These are phyloP conservation scores for Nematolebias whitei DNA, from an alignment of 2,113 vertebrate species.

Conservation along the genomic window DNA sequence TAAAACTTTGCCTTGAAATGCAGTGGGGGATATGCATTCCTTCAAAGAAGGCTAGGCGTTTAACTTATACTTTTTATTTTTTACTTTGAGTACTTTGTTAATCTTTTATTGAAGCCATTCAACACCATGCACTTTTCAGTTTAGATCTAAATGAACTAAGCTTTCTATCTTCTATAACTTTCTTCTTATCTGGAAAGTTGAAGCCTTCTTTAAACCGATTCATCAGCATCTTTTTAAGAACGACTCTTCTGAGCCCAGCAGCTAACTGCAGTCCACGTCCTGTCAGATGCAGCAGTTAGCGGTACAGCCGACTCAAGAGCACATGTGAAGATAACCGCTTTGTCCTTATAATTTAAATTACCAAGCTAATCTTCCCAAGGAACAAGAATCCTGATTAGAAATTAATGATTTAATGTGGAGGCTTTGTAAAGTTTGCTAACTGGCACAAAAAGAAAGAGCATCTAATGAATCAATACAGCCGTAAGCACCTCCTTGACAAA, in stretches of 20 bases:
- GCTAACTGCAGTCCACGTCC: neutral
- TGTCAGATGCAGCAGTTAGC: neutral
- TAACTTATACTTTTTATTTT: too few relatives aligned
- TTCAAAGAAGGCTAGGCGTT: too few relatives aligned
- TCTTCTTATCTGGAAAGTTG: too few relatives aligned
- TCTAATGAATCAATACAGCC: constrained; percentile 19
- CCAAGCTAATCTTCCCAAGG: neutral
- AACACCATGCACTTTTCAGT: neutral
- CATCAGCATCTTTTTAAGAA: neutral
- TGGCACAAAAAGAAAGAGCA: constrained; percentile 7
- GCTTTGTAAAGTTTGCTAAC: neutral
- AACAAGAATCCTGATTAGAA: neutral
- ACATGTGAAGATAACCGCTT: neutral
- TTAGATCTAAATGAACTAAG: too few relatives aligned
- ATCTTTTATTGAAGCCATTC: neutral
- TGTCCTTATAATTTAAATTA: neutral
- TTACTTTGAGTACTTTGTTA: too few relatives aligned
- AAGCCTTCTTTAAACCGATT: too few relatives aligned
- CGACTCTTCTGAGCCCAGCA: neutral
- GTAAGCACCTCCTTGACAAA: neutral
- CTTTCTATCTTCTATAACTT: too few relatives aligned
- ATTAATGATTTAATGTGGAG: neutral
- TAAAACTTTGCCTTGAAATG: too few relatives aligned
- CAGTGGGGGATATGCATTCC: too few relatives aligned
- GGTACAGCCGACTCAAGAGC: neutral